Base-by-base conservation (phyloP, 2,888 invertebrate species). In the Euspilapteryx auroguttella region DNA sequence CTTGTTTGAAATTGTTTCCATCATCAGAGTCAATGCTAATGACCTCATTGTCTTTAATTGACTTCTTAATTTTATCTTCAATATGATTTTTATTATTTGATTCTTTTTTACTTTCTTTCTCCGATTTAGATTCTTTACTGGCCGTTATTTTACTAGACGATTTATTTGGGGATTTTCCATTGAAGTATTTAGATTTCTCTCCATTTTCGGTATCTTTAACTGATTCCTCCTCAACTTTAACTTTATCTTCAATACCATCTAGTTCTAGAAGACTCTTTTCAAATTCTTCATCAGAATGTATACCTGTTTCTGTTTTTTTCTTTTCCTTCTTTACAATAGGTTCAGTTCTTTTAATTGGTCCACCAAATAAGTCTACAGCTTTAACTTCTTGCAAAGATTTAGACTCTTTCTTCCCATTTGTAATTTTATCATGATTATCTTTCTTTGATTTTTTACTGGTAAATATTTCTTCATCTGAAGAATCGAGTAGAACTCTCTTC, bases 221-320 rank as follows among this genome's bases (percentile, higher is more conserved):
- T 25, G 14, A 27, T 12, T 21, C 29, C 28, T 27, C 29, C 27
- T 33, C 27, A 12, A 27, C 35, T 24, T 24, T 25, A 30, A 40
- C 37, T 25, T 39, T 17, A 15, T 63, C 52, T 34, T 68, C 51
- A 29, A 58, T 46, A 39, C 78, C 79, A 59, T 88, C 87, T 32
- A 88, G 53, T 47, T 84, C 80, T 34, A 80, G 47, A 10, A 89
- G 57, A 11, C 85, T 85, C 40, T 80, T 77, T 43, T 83, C 83
- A 57, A 91, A 89, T 31, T 85, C 82, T 15, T 83, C 81, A 62
- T 87, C 80, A 42, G 80, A 78, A 49, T 85, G 85, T 39, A 82
- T 76, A 14, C 81, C 68, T n/a, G 55, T 50, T 45, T 75, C 73
- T 14, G 69, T 73, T 15, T 54, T 54, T 44, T 56, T 76, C 45